Base-by-base conservation (phyloP, 2,113 vertebrate genomes). In the Entelurus aequoreus region DNA sequence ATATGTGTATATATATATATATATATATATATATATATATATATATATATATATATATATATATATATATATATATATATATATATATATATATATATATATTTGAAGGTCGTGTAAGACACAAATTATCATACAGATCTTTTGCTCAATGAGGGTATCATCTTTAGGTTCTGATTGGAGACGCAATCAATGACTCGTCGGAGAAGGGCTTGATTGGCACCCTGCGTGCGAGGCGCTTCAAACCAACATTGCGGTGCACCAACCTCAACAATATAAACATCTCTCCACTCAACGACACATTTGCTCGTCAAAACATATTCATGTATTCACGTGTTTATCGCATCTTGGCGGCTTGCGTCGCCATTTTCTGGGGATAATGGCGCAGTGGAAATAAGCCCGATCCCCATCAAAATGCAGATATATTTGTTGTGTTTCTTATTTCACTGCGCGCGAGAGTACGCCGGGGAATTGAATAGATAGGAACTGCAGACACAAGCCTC, bases 311-410 rank as follows among this genome's bases (percentile, higher is more conserved):
- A 54, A 42, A 62, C 65, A 75, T 84, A 87, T 87, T 87, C 83
- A 87, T 87, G 74, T 83, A 87, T 86, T 86, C 84, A 85, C 83
- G 82, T 86, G 79, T 87, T 87, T 86, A 84, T 84, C 79, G 81
- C 79, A 86, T 87, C 69, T 85, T 77, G 71, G 56, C 36, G 75
- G 64, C 74, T 81, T 72, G 79, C 71, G 37, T 75, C 78, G 73
- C 76, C 79, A 72, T 87, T 85, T 82, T 78, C 73, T 68, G 65
- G 69, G 62, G 42, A 82, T 83, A 86, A 87, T 82, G 73, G 69
- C 66, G 79, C 40, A 64, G 75, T 75, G 62, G 73, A 74, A 86
- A 82, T 78, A 74, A 77, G 79, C 80, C 76, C 50, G 60, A 65
- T 77, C 79, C 66, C 65, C 60, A 72, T 74, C 59, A 76, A 86